These are phyloP conservation scores for Neosilurus mollespiculum DNA, from an alignment of 2,797 vertebrate genomes.

Conservation along the genomic window DNA sequence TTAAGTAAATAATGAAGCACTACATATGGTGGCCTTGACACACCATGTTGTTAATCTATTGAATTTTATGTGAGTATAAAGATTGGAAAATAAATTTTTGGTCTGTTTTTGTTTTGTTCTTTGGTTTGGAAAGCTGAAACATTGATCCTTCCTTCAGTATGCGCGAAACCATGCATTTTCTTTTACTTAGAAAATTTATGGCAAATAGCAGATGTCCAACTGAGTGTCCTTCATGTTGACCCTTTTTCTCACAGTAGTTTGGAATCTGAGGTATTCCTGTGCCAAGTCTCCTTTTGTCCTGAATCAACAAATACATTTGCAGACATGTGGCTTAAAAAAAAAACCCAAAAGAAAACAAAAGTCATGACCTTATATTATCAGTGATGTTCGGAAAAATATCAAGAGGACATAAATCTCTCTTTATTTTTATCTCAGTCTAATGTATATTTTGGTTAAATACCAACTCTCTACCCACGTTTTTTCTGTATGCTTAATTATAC, in stretches of 20 bases:
- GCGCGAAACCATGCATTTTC: too few relatives aligned
- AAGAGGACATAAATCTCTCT: neutral
- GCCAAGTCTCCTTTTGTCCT: slow-evolving; percentile 38
- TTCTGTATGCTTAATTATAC: neutral
- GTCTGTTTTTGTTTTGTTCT: too few relatives aligned
- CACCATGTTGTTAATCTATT: too few relatives aligned
- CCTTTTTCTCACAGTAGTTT: slow-evolving; percentile 28
- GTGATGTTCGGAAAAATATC: neutral
- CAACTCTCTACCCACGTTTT: too few relatives aligned
- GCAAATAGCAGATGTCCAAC: neutral
- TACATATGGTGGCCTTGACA: too few relatives aligned
- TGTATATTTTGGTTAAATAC: too few relatives aligned
- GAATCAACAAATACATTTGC: slow-evolving; percentile 38
- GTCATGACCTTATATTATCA: neutral
- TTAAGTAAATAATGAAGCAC: too few relatives aligned
- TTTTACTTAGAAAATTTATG: neutral
- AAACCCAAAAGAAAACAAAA: neutral
- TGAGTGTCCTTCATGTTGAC: neutral
- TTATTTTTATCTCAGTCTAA: neutral
- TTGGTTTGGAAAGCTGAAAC: too few relatives aligned
- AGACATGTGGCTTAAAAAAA: neutral
- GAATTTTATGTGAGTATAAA: too few relatives aligned
- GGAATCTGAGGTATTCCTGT: slow-evolving; percentile 27
- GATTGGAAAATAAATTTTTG: too few relatives aligned
- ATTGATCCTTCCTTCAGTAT: too few relatives aligned